Evolutionary conservation across 2,888 invertebrate genomes (phyloP), one percentile per base, ranked within the genome.

Genomic region (Aphidius colemani): DNA sequence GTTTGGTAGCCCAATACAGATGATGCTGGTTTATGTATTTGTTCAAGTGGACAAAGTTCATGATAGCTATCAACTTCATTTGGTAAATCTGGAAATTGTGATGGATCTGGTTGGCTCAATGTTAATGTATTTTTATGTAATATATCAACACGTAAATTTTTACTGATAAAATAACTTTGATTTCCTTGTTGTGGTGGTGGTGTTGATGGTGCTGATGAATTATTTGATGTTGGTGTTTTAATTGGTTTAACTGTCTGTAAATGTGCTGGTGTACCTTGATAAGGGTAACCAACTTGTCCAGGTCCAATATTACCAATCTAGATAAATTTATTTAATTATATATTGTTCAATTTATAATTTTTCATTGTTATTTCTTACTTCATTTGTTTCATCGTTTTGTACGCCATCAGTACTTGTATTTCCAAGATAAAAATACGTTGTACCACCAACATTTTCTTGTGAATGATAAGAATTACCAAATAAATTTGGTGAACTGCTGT

Each of bases 361-460:
- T 46, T 56, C 18, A n/a, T 9, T 30, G 7, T 30, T 51, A 59
- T 76, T 78, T 67, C 80, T 79, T 59, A 75, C 71, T 63, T 81
- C 80, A 44, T 70, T 66, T 60, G 72, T 74, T 49, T 81, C 81
- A 43, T 81, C 81, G 7, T 70, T 72, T 50, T 72, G 71, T 41
- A 79, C 69, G 30, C 69, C 63, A 61, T 81, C 80, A 50, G 74
- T 71, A 13, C 77, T 72, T 48, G 78, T 72, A 66, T 81, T 79
- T 66, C 90, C 88, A 46, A 91, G 87, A 82, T 95, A 97, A 83
- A 96, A 97, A 82, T 96, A 97, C 57, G 96, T 96, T 11, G 96
- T 96, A 40, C 96, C 96, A 63, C 95, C 95, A 67, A 94, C 94
- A 85, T 93, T 94, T 83, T 94, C 94, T 89, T 94, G 85, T 61